A percentile compares a stretch with the other conserved stretches of the same genome.
Conservation (phyloP, 2,888 invertebrate genomes). For the Carterocephalus palaemon region DNA sequence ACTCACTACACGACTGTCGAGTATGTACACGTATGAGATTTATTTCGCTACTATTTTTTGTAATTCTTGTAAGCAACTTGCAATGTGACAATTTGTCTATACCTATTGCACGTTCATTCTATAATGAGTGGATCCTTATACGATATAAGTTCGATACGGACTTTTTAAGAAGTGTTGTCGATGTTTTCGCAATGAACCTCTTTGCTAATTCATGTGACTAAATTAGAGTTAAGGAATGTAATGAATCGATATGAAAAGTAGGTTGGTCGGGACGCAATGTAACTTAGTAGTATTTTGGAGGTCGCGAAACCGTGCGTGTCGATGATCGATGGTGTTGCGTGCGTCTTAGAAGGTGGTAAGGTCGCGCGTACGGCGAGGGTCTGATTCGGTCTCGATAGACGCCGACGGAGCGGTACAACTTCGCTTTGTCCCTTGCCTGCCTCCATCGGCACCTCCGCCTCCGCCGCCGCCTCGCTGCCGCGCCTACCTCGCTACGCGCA, state of each 20-base stretch:
- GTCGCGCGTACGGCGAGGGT: slow-evolving; percentile 44
- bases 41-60: too few relatives aligned
- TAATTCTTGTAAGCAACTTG: too few relatives aligned
- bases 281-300: slow-evolving; percentile 45
- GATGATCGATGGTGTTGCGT: slow-evolving; percentile 67
- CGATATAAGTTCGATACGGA: too few relatives aligned
- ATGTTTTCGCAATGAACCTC: slow-evolving; percentile 11
- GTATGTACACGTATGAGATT: too few relatives aligned
- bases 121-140: too few relatives aligned
- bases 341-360: slow-evolving; percentile 47
- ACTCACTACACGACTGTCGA: too few relatives aligned
- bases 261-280: slow-evolving; percentile 51
- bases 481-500: slow-evolving; percentile 65
- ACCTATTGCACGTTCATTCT: too few relatives aligned
- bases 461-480: slow-evolving; percentile 51
- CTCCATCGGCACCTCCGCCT: slow-evolving; percentile 52
- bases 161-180: background rate
- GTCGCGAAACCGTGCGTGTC: slow-evolving; percentile 53
- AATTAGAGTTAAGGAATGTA: slow-evolving; percentile 15
- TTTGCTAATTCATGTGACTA: slow-evolving; percentile 10
- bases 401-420: slow-evolving; percentile 52
- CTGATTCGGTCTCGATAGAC: slow-evolving; percentile 44
- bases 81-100: too few relatives aligned
- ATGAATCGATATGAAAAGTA: slow-evolving; percentile 58
- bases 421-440: slow-evolving; percentile 53